These are phyloP conservation scores for Sweltsa coloradensis DNA, from an alignment of 1,140 invertebrate species.

Conservation along the genomic window DNA sequence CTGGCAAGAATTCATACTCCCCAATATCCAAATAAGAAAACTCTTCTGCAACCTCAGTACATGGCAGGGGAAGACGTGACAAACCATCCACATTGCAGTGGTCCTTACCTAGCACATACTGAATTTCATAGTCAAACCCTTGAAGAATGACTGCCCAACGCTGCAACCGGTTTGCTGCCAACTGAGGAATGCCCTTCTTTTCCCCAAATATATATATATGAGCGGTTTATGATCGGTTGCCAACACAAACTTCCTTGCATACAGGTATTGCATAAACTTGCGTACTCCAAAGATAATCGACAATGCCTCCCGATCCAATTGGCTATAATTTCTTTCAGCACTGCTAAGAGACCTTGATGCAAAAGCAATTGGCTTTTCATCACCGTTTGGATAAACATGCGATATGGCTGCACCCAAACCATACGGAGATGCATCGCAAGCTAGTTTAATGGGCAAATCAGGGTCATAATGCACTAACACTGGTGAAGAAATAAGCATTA, in stretches of 20 bases:
- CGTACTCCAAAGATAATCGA: conserved; percentile 32
- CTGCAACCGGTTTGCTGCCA: conserved; percentile 24
- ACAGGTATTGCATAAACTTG: conserved; percentile 38
- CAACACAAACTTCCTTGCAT: conserved; percentile 24
- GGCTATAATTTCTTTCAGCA: conserved; percentile 35
- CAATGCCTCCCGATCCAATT: conserved; percentile 39
- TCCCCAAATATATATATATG: no score
- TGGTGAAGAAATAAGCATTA: neutral
- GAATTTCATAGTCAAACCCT: conserved; percentile 23
- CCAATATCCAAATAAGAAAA: conserved; percentile 1
- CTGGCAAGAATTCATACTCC: neutral
- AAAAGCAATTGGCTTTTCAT: conserved; percentile 32
- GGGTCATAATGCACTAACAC: conserved; percentile 29
- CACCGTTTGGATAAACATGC: conserved; percentile 25
- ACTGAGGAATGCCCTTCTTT: conserved; percentile 19
- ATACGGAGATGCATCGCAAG: conserved; percentile 27
- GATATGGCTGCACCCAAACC: conserved; percentile 33
- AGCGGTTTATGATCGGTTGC: conserved; percentile 30
- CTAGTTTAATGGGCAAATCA: conserved; percentile 34
- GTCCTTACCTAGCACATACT: conserved; percentile 16
- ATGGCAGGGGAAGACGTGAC: neutral
- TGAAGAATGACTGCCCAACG: conserved; percentile 25
- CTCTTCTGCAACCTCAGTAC: neutral
- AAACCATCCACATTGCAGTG: neutral
- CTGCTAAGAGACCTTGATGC: conserved; percentile 31